Evolutionary conservation across 92 coral and sea anemone genomes (phyloP).

Genomic region (Epizoanthus stellaris): DNA sequence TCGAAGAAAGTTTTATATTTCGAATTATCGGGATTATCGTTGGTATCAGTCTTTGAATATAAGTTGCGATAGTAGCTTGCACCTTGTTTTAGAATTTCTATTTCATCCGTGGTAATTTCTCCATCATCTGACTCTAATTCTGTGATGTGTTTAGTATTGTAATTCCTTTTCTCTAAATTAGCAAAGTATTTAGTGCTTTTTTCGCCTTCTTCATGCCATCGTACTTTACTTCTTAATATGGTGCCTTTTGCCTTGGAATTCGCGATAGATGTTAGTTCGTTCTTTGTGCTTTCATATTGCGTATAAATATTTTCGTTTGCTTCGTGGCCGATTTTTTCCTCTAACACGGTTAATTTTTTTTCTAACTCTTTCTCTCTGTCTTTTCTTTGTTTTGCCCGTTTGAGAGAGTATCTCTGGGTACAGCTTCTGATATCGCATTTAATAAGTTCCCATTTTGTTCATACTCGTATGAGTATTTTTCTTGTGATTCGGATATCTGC

Average conservation of each 20-base stretch:
- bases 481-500: neutral
- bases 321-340: neutral
- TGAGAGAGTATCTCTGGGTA: neutral
- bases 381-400: neutral
- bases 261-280: neutral
- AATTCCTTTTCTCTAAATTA: neutral
- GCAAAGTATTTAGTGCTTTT: neutral
- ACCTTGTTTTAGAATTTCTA: neutral
- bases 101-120: neutral
- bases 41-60: neutral
- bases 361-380: neutral
- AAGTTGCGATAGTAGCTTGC: neutral
- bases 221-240: neutral
- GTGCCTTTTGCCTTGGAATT: neutral
- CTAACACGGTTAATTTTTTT: neutral
- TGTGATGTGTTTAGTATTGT: neutral
- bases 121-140: neutral
- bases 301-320: neutral
- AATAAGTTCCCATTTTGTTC: neutral
- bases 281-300: neutral
- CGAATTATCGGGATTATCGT: neutral
- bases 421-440: neutral
- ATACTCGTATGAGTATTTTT: neutral
- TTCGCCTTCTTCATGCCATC: neutral
- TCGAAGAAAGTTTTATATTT: neutral